phyloP scores from a whole-genome alignment of 2,113 vertebrate genomes.

The Calidris pugnax region DNA sequence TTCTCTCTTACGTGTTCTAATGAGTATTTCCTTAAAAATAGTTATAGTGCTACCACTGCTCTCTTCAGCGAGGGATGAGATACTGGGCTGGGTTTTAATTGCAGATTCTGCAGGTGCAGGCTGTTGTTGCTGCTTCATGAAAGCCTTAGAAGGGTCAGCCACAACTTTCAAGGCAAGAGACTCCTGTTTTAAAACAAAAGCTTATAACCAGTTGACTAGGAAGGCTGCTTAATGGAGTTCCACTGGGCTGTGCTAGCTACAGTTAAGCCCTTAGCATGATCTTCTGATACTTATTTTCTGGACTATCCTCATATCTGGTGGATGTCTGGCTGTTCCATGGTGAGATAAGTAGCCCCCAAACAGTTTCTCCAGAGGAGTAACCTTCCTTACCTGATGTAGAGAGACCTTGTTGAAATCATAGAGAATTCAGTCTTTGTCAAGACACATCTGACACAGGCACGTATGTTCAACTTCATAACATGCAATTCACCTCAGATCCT shows the following conservation, averaged over 20 bases:
- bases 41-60: not conserved
- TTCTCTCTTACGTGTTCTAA: not conserved
- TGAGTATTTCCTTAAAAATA: constrained; percentile 9
- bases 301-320: not conserved
- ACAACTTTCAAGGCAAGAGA: not conserved
- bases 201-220: not conserved
- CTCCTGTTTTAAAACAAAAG: not conserved
- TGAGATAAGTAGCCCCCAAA: not conserved
- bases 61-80: not conserved
- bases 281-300: not conserved
- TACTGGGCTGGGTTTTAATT: not conserved
- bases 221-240: not conserved
- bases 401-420: not conserved
- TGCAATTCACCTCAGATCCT: not conserved
- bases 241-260: not conserved
- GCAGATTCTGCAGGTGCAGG: not conserved
- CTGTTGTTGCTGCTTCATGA: not conserved
- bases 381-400: not conserved
- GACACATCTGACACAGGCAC: not conserved
- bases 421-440: not conserved
- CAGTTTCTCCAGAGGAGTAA: not conserved
- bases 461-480: not conserved
- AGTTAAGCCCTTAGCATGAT: not conserved
- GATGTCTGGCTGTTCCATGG: not conserved
- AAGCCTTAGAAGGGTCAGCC: not conserved